A percentile compares a stretch with the other conserved stretches of the same genome.
Conservation (phyloP, 2,888 invertebrate species). For the Yponomeuta plumbellus region DNA sequence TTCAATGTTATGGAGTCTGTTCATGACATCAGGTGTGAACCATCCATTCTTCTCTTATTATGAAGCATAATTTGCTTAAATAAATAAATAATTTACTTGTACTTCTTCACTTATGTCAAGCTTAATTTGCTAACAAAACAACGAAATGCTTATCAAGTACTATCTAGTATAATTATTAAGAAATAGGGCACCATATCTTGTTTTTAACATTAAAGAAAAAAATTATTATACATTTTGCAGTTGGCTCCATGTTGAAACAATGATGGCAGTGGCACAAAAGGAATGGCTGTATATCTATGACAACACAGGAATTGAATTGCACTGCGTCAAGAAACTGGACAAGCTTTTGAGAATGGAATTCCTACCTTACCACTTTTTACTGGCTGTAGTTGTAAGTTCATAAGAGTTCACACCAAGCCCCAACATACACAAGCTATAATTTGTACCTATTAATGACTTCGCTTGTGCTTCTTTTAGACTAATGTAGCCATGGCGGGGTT, state of each 20-base stretch:
- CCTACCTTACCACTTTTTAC: slow-evolving; percentile 96
- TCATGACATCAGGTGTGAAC: slow-evolving; percentile 85
- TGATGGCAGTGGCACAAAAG: slow-evolving; percentile 98
- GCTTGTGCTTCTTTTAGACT: too few relatives aligned
- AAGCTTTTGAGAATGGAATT: slow-evolving; percentile 91
- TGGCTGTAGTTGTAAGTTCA: slow-evolving; percentile 86
- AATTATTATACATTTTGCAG: slow-evolving; percentile 45
- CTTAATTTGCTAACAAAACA: background rate
- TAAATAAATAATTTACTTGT: too few relatives aligned
- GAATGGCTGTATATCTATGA: slow-evolving; percentile 98
- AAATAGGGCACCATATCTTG: too few relatives aligned
- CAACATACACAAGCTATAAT: too few relatives aligned
- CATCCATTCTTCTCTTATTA: background rate
- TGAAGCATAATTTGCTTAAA: background rate
- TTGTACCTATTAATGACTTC: too few relatives aligned
- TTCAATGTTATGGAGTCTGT: slow-evolving; percentile 98
- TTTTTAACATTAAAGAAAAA: too few relatives aligned
- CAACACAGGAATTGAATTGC: slow-evolving; percentile 96
- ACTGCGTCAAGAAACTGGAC: slow-evolving; percentile 92
- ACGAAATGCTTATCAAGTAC: too few relatives aligned
- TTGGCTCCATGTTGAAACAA: slow-evolving; percentile 96
- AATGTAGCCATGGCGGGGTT: too few relatives aligned
- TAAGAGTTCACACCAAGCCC: background rate
- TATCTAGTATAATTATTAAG: too few relatives aligned
- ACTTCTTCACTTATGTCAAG: too few relatives aligned